Percentiles rank a stretch among this genome's conserved stretches.
Evolutionary conservation across 2,113 vertebrate species (phyloP).

Genomic region (Gymnobelideus leadbeateri): DNA sequence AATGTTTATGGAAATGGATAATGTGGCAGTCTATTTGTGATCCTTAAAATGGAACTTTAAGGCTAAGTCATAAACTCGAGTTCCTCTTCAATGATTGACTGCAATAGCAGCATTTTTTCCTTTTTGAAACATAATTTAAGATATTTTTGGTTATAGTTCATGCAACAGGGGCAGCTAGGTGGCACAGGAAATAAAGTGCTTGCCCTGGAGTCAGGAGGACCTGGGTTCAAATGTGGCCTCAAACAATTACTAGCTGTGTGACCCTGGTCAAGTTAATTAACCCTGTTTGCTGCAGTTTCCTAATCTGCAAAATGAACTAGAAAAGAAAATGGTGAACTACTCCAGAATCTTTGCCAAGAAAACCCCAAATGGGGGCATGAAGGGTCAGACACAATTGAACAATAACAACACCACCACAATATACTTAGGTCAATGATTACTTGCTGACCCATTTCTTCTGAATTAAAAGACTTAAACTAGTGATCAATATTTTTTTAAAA

Average conservation of each 20-base stretch:
- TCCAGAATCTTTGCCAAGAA: background rate
- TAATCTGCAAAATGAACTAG: background rate
- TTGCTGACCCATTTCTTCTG: constrained; percentile 37
- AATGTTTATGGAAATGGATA: constrained; percentile 71
- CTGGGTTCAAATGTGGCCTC: background rate
- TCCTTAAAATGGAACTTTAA: constrained; percentile 53
- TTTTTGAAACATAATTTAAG: constrained; percentile 42
- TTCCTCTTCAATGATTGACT: constrained; percentile 48
- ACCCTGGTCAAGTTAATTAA: background rate
- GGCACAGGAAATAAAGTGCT: background rate
- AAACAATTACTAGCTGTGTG: background rate
- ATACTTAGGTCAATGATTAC: background rate
- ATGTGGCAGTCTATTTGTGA: constrained; percentile 52
- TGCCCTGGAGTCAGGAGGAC: background rate
- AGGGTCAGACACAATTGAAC: background rate
- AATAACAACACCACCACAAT: background rate
- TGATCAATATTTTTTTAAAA: background rate
- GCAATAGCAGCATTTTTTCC: constrained; percentile 59
- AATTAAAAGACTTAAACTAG: constrained; percentile 24
- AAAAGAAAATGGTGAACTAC: background rate
- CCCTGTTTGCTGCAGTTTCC: background rate
- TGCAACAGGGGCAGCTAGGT: background rate
- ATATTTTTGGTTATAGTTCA: background rate
- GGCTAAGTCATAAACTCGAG: constrained; percentile 20
- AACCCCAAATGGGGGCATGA: background rate